A percentile compares a stretch with the other conserved stretches of the same genome.
phyloP scores from a whole-genome alignment of 2,888 invertebrate species.

The Hyposoter dolosus region DNA sequence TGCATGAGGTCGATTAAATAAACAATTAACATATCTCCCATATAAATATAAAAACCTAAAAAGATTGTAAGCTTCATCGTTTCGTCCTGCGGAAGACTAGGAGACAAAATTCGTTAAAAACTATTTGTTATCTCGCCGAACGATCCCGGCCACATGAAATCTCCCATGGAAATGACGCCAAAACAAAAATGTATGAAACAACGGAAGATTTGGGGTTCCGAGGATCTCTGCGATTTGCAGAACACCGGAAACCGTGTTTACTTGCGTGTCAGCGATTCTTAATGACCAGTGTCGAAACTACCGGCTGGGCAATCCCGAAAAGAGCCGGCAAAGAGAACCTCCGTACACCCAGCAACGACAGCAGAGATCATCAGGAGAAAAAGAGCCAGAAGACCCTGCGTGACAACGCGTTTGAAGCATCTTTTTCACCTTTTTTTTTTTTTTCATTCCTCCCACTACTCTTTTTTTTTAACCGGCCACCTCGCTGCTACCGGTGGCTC shows the following conservation, averaged over 20 bases:
- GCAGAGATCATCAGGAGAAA: slow-evolving; percentile 32
- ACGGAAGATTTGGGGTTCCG: slow-evolving; percentile 12
- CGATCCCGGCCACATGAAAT: not conserved
- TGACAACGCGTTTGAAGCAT: slow-evolving; percentile 55
- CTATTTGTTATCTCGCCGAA: not conserved
- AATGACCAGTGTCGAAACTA: slow-evolving; percentile 66
- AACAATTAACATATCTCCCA: slow-evolving; percentile 9
- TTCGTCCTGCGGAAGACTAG: not conserved
- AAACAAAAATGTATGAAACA: slow-evolving; percentile 4
- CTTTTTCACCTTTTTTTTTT: slow-evolving; percentile 19
- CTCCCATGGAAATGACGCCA: not conserved
- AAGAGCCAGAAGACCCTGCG: slow-evolving; percentile 51
- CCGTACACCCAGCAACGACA: not conserved
- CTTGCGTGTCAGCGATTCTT: slow-evolving; percentile 67
- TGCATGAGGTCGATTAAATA: slow-evolving; percentile 41
- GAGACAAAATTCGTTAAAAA: not conserved
- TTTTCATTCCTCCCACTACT: slow-evolving; percentile 1
- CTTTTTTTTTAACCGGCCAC: slow-evolving; percentile 32
- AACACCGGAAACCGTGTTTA: slow-evolving; percentile 57
- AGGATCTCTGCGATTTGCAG: slow-evolving; percentile 34
- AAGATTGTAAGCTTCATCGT: not conserved
- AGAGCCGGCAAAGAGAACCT: slow-evolving; percentile 10
- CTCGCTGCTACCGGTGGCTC: slow-evolving; percentile 4
- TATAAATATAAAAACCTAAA: not conserved
- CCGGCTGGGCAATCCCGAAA: slow-evolving; percentile 53